Conservation (phyloP, 2,113 vertebrate genomes). For the Crocuta crocuta region DNA sequence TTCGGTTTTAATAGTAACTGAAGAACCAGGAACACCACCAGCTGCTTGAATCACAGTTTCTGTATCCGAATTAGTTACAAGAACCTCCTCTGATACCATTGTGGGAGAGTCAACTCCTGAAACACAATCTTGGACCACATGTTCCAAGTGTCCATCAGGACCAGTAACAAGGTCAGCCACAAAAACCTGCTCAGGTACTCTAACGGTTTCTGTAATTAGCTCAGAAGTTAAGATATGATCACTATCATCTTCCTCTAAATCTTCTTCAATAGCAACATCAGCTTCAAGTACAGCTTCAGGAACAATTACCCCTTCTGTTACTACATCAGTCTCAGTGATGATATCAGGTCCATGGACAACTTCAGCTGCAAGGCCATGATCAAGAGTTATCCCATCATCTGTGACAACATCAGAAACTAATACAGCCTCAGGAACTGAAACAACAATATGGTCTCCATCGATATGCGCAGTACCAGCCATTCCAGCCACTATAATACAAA, state of each 20-base stretch:
- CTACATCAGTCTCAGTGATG: constrained; percentile 90
- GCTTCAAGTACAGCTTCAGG: constrained; percentile 93
- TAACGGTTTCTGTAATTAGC: constrained; percentile 90
- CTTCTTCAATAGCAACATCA: constrained; percentile 96
- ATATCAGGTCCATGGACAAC: constrained; percentile 95
- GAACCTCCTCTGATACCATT: constrained; percentile 95
- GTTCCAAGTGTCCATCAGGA: constrained; percentile 93
- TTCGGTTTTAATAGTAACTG: constrained; percentile 94
- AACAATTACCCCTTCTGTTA: constrained; percentile 94
- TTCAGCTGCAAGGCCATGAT: constrained; percentile 94
- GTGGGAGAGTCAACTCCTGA: constrained; percentile 87
- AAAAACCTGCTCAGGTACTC: constrained; percentile 95
- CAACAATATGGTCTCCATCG: constrained; percentile 98
- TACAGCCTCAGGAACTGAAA: constrained; percentile 97
- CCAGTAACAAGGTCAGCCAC: constrained; percentile 96
- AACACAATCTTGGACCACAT: constrained; percentile 91
- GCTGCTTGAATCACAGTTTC: constrained; percentile 94
- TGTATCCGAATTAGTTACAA: constrained; percentile 93
- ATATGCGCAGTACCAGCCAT: constrained; percentile 98
- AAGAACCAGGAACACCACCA: constrained; percentile 89
- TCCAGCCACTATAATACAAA: constrained; percentile 92
- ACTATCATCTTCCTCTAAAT: constrained; percentile 91
- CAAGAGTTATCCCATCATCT: constrained; percentile 96
- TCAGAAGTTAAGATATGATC: constrained; percentile 94
- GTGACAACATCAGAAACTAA: constrained; percentile 98